Percentiles rank a stretch among this genome's conserved stretches.
Conservation (phyloP, 2,888 invertebrate genomes). For the Diadromus collaris region DNA sequence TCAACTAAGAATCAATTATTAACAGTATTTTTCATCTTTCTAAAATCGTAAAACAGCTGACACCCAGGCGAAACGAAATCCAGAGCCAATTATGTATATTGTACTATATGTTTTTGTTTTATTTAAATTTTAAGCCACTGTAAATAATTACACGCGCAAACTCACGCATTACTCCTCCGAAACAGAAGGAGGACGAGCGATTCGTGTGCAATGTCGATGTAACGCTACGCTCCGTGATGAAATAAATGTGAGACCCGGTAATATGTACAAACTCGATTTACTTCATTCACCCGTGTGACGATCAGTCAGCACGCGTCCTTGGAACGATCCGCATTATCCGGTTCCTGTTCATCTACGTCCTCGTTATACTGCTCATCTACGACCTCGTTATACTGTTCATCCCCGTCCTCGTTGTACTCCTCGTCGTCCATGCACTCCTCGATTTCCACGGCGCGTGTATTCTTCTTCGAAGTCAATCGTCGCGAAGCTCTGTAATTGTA, state of each 20-base stretch:
- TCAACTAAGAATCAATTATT: slow-evolving; percentile 27
- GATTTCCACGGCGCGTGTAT: slow-evolving; percentile 36
- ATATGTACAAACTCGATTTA: slow-evolving; percentile 43
- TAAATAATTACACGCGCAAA: slow-evolving; percentile 59
- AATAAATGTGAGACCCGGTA: slow-evolving; percentile 55
- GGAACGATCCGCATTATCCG: neutral
- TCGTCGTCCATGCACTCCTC: slow-evolving; percentile 52
- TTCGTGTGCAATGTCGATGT: slow-evolving; percentile 40
- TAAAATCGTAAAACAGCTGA: slow-evolving; percentile 12
- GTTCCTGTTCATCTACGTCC: neutral
- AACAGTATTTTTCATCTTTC: slow-evolving; percentile 35
- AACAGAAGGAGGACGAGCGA: slow-evolving; percentile 10
- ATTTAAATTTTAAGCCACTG: slow-evolving; percentile 60
- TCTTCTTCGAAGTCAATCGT: slow-evolving; percentile 61
- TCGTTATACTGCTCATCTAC: slow-evolving; percentile 42
- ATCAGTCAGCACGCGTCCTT: neutral
- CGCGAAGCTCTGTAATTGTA: slow-evolving; percentile 86
- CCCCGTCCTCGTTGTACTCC: neutral
- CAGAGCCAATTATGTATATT: slow-evolving; percentile 54
- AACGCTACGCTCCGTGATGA: slow-evolving; percentile 37
- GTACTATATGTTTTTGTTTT: slow-evolving; percentile 58
- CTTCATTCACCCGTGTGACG: neutral
- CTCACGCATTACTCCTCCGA: slow-evolving; percentile 21
- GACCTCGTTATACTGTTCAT: slow-evolving; percentile 4
- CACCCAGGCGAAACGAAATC: slow-evolving; percentile 28